Evolutionary conservation across 2,797 vertebrate species (phyloP).

Genomic region (Lutjanus argentimaculatus): DNA sequence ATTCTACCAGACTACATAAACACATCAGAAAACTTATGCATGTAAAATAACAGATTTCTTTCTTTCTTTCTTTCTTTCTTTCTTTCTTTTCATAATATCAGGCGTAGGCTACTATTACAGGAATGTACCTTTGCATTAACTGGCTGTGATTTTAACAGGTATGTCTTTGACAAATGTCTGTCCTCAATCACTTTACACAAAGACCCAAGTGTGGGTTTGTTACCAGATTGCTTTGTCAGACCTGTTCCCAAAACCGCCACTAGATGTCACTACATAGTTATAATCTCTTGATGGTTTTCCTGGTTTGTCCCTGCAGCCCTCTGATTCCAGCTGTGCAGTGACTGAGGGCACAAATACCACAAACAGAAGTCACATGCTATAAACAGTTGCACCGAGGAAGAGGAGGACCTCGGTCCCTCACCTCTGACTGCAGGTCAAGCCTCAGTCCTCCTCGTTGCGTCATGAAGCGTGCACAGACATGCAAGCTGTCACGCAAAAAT

Average conservation of each 20-base stretch:
- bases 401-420: background rate
- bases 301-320: background rate
- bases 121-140: background rate
- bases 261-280: conserved; percentile 54
- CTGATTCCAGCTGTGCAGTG: background rate
- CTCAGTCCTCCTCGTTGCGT: background rate
- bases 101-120: no score
- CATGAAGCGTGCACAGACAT: background rate
- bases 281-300: background rate
- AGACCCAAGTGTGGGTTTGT: background rate
- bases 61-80: background rate
- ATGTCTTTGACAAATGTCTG: background rate
- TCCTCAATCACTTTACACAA: background rate
- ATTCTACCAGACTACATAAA: background rate
- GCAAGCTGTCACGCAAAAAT: background rate
- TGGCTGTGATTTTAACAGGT: background rate
- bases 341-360: conserved; percentile 8
- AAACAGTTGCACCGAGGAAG: background rate
- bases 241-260: conserved; percentile 3
- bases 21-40: background rate
- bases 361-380: background rate
- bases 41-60: background rate
- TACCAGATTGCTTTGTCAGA: background rate
- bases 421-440: background rate
- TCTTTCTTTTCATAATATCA: background rate